These are phyloP conservation scores for Drosophila bocki DNA, from an alignment of 1,140 invertebrate species.

Conservation along the genomic window DNA sequence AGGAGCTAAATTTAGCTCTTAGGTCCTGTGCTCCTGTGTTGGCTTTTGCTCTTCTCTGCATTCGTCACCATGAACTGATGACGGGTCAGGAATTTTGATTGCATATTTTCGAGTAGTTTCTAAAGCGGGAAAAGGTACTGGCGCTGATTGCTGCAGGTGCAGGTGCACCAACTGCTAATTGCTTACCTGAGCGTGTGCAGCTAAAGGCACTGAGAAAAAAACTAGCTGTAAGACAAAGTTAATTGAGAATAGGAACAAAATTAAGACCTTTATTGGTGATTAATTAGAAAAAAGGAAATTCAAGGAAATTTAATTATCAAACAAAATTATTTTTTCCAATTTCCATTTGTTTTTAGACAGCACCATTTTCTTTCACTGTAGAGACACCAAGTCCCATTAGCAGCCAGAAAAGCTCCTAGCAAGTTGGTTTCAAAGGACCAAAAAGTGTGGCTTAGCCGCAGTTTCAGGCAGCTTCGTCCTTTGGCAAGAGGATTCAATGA, in stretches of 20 bases:
- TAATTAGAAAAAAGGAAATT: too few relatives aligned
- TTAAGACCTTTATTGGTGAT: too few relatives aligned
- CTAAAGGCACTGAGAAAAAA: not conserved
- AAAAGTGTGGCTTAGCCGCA: conserved; percentile 15
- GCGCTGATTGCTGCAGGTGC: conserved; percentile 28
- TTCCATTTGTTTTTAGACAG: not conserved
- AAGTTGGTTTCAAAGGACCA: not conserved
- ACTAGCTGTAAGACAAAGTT: not conserved
- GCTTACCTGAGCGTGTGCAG: conserved; percentile 14
- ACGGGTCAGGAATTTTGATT: conserved; percentile 44
- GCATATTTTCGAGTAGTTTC: conserved; percentile 26
- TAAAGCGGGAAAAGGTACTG: not conserved
- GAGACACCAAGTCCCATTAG: not conserved
- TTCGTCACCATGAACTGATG: conserved; percentile 9
- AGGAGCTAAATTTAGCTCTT: not conserved
- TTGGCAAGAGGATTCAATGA: conserved; percentile 27
- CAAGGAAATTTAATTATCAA: not conserved
- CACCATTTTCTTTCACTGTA: not conserved
- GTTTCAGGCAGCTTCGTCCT: conserved; percentile 3
- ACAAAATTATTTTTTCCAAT: too few relatives aligned
- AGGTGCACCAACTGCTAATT: conserved; percentile 30
- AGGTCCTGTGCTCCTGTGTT: not conserved
- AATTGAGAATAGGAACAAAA: too few relatives aligned
- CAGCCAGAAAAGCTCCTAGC: not conserved
- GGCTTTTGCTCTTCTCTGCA: conserved; percentile 13